Percentiles rank a stretch among this genome's conserved stretches.
Conservation (phyloP, 1,140 invertebrate genomes). For the Lordiphosa collinella region DNA sequence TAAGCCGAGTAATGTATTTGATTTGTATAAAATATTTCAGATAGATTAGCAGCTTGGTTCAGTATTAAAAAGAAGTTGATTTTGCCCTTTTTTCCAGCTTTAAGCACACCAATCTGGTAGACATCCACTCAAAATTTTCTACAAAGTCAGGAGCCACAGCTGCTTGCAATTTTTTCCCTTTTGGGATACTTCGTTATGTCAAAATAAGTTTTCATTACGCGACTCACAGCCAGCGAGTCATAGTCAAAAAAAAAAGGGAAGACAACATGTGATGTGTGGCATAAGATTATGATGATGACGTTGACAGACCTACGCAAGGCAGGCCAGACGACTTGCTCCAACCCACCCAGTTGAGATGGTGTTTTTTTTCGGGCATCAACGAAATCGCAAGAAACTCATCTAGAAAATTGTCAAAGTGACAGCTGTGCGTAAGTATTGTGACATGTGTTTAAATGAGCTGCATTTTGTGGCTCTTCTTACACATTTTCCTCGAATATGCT, state of each 20-base stretch:
- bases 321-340: slow-evolving; percentile 37
- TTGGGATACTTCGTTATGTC: slow-evolving; percentile 48
- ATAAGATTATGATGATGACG: slow-evolving; percentile 63
- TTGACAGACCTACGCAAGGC: slow-evolving; percentile 62
- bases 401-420: slow-evolving; percentile 78
- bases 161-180: slow-evolving; percentile 50
- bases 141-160: slow-evolving; percentile 39
- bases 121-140: slow-evolving; percentile 1
- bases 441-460: slow-evolving; percentile 77
- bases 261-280: slow-evolving; percentile 17
- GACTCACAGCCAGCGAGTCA: slow-evolving; percentile 13
- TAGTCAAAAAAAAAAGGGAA: slow-evolving; percentile 17
- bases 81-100: no score
- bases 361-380: slow-evolving; percentile 1
- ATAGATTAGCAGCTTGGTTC: no score
- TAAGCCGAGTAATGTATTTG: no score
- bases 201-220: slow-evolving; percentile 71
- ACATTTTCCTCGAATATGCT: neutral
- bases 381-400: slow-evolving; percentile 69
- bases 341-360: slow-evolving; percentile 17
- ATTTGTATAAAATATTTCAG: no score
- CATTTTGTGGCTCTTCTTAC: slow-evolving; percentile 32
- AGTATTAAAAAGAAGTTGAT: no score
- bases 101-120: slow-evolving; percentile 4
- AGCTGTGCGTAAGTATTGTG: slow-evolving; percentile 75